Conservation (phyloP, 2,797 vertebrate genomes). For the Galagoides demidoff region DNA sequence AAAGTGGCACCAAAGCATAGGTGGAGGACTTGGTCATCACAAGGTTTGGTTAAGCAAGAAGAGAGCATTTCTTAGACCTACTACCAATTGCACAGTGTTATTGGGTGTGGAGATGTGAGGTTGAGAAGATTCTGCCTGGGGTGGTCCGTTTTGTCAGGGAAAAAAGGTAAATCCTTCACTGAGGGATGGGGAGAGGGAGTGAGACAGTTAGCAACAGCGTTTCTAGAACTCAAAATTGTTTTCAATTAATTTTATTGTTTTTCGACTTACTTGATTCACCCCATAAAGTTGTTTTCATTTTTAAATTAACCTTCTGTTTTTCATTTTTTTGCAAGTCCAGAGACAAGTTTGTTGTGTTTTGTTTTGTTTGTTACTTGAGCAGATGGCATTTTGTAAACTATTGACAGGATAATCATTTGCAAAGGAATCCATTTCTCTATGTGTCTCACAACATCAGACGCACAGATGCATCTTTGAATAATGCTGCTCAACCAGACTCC, state of each 20-base stretch:
- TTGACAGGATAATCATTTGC: background rate
- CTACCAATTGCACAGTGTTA: no score
- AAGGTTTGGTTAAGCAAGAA: background rate
- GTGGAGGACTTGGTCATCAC: background rate
- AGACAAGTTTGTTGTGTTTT: background rate
- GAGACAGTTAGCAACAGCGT: background rate
- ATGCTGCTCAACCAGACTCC: background rate
- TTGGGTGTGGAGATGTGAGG: background rate
- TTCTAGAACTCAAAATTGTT: constrained; percentile 16
- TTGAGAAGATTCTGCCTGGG: background rate
- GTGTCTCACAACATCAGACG: background rate
- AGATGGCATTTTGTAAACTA: constrained; percentile 33
- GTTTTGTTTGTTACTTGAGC: background rate
- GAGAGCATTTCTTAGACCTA: background rate
- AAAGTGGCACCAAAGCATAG: background rate
- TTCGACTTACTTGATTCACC: constrained; percentile 41
- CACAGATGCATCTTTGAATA: background rate
- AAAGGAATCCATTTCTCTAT: background rate
- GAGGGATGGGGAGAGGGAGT: background rate
- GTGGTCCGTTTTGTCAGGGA: background rate
- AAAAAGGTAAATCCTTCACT: background rate
- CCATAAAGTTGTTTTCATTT: constrained; percentile 61
- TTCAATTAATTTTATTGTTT: constrained; percentile 56
- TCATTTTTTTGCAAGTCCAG: constrained; percentile 3
- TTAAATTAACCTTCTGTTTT: constrained; percentile 54